Evolutionary conservation across 2,888 invertebrate species (phyloP).

Genomic region (Drosophila barbarae): DNA sequence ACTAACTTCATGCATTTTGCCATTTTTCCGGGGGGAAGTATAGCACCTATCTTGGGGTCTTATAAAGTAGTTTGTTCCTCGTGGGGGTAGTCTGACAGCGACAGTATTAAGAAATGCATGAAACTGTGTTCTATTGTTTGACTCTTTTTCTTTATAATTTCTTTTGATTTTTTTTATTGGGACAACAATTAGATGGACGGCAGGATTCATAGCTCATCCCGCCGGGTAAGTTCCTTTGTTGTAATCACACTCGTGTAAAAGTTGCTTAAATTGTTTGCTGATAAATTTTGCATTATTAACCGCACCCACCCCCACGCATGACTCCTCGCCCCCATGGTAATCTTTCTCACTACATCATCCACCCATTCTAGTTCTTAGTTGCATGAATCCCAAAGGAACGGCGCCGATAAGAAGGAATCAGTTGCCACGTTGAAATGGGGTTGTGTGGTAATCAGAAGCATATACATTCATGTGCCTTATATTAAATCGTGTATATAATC

Average conservation of each 20-base stretch:
- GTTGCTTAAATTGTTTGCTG: constrained; percentile 45
- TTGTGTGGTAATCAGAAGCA: constrained; percentile 6
- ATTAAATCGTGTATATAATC: constrained; percentile 30
- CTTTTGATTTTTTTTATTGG: constrained; percentile 80
- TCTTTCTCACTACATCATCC: neutral
- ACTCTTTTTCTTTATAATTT: constrained; percentile 78
- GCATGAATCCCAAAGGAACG: constrained; percentile 26
- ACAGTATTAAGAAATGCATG: constrained; percentile 73
- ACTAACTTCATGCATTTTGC: constrained; percentile 42
- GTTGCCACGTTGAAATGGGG: constrained; percentile 5
- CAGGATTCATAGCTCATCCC: constrained; percentile 81
- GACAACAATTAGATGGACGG: constrained; percentile 81
- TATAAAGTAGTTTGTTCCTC: neutral
- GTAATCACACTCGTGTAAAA: constrained; percentile 44
- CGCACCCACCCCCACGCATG: constrained; percentile 5
- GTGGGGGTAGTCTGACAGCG: neutral
- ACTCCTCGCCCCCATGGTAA: constrained; percentile 12
- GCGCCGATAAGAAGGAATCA: constrained; percentile 10
- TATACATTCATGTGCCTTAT: constrained; percentile 28
- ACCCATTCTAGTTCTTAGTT: constrained; percentile 21
- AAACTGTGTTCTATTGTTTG: constrained; percentile 79
- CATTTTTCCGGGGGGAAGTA: constrained; percentile 2
- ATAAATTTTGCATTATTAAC: constrained; percentile 17
- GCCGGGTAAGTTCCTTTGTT: constrained; percentile 79
- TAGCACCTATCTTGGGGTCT: neutral